Conservation (phyloP, 2,888 invertebrate species). For the Gonocerus acuteangulatus region DNA sequence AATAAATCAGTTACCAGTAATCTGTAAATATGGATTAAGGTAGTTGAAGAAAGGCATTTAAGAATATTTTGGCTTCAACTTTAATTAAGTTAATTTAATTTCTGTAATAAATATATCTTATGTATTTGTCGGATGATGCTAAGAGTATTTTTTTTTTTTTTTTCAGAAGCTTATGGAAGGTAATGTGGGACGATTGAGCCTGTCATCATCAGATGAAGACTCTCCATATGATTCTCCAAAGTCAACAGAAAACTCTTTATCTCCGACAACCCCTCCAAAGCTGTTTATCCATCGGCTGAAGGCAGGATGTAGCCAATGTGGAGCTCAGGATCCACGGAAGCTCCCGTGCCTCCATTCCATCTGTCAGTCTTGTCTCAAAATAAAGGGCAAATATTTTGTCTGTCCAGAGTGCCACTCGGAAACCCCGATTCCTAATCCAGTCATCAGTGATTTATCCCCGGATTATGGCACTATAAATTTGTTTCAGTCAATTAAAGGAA, state of each 20-base stretch:
- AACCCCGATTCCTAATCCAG: slow-evolving; percentile 48
- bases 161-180: slow-evolving; percentile 24
- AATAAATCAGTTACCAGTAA: too few relatives aligned
- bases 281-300: background rate
- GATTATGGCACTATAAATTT: slow-evolving; percentile 54
- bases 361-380: slow-evolving; percentile 70
- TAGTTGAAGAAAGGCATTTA: too few relatives aligned
- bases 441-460: slow-evolving; percentile 58
- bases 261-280: slow-evolving; percentile 11
- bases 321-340: slow-evolving; percentile 67
- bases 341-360: slow-evolving; percentile 78
- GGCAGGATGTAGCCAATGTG: slow-evolving; percentile 47
- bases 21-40: too few relatives aligned
- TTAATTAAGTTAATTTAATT: too few relatives aligned
- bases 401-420: slow-evolving; percentile 61
- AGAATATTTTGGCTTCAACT: too few relatives aligned
- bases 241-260: slow-evolving; percentile 15
- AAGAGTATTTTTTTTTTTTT: too few relatives aligned
- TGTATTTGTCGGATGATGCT: too few relatives aligned
- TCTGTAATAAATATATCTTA: too few relatives aligned
- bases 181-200: slow-evolving; percentile 4
- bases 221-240: slow-evolving; percentile 30
- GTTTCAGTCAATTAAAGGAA: slow-evolving; percentile 41
- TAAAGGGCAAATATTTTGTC: slow-evolving; percentile 61
- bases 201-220: slow-evolving; percentile 27